A percentile compares a stretch with the other conserved stretches of the same genome.
These are phyloP conservation scores for Mizuhopecten yessoensis DNA, from an alignment of 1,140 invertebrate species.

Conservation along the genomic window DNA sequence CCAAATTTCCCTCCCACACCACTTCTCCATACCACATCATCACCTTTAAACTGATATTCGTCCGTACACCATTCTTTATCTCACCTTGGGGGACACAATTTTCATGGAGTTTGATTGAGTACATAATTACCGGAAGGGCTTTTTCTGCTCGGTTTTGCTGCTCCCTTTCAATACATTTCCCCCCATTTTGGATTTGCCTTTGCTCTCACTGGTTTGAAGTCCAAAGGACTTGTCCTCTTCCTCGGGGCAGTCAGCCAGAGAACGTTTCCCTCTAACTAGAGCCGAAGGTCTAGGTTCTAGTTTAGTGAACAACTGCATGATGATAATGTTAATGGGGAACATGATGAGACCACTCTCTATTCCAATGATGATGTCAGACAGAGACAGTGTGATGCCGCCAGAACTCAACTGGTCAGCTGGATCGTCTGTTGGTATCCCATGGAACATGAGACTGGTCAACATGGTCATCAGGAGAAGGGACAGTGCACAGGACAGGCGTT, in stretches of 20 bases:
- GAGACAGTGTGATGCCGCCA: conserved; percentile 58
- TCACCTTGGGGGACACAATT: no score
- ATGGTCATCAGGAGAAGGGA: conserved; percentile 75
- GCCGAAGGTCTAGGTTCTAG: conserved; percentile 41
- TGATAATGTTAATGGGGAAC: conserved; percentile 74
- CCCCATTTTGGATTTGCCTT: no score
- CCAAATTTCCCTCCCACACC: no score
- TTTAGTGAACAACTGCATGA: conserved; percentile 72
- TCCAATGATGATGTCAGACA: conserved; percentile 70
- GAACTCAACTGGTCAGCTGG: conserved; percentile 63
- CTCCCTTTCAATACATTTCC: no score
- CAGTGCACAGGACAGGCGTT: conserved; percentile 78
- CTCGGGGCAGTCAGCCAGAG: neutral
- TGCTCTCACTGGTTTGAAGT: neutral
- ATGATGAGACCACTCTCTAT: conserved; percentile 73
- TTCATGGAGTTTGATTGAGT: no score
- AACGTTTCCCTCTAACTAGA: neutral
- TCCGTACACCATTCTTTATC: no score
- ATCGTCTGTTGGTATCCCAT: conserved; percentile 73
- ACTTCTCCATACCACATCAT: no score
- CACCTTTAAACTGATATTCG: no score
- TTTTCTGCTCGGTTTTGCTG: neutral
- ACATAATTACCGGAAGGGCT: neutral
- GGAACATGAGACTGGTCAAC: conserved; percentile 80
- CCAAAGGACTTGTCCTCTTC: neutral